phyloP scores from a whole-genome alignment of 2,888 invertebrate species.

The Megamerina dolium region DNA sequence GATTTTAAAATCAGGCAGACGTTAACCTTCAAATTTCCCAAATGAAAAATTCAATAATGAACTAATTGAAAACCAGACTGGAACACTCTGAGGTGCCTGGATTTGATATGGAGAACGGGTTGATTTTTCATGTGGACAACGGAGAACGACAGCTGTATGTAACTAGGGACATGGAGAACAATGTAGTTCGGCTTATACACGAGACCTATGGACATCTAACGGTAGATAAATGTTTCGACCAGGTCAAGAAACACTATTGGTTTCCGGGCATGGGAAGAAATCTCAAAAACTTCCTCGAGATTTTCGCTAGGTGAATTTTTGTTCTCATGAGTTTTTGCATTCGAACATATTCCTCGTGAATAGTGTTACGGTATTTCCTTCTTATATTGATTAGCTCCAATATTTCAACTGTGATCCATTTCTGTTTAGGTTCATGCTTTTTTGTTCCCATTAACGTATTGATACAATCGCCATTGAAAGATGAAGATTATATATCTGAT shows the following conservation, averaged over 20 bases:
- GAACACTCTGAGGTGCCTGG: not conserved
- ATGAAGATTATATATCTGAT: no score
- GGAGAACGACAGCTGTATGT: not conserved
- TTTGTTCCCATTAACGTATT: no score
- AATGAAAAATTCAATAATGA: not conserved
- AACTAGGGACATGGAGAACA: slow-evolving; percentile 2
- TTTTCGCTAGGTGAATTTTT: not conserved
- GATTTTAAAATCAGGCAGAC: not conserved
- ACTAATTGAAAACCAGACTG: not conserved
- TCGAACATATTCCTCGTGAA: no score
- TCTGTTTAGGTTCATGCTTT: no score
- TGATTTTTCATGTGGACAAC: slow-evolving; percentile 1
- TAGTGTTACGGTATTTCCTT: no score
- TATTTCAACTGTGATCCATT: no score
- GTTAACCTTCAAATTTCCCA: not conserved
- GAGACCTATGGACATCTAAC: not conserved
- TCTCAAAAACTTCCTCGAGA: not conserved
- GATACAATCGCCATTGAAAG: no score
- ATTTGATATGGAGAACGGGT: slow-evolving; percentile 2
- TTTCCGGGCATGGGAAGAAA: slow-evolving; percentile 2
- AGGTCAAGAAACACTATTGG: slow-evolving; percentile 2
- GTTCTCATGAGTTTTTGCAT: no score
- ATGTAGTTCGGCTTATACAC: slow-evolving; percentile 1
- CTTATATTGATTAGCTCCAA: no score
- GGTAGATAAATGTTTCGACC: slow-evolving; percentile 4